Conservation (phyloP, 2,797 vertebrate genomes). For the Neostethus bicornis region DNA sequence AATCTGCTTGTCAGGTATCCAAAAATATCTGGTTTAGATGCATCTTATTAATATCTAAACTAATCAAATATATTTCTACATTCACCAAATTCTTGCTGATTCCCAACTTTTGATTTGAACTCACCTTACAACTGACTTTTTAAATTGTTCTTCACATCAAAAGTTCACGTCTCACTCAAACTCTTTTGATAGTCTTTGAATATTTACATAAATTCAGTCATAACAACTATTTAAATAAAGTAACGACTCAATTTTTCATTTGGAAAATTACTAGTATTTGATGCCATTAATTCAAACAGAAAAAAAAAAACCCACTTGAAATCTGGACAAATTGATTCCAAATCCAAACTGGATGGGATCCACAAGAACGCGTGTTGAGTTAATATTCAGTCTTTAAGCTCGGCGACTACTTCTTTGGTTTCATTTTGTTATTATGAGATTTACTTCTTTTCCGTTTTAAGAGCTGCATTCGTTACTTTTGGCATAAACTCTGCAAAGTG, state of each 20-base stretch:
- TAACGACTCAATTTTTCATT: no score
- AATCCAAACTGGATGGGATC: background rate
- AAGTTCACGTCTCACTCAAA: constrained; percentile 18
- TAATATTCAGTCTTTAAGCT: no score
- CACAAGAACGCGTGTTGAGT: no score
- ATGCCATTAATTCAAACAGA: background rate
- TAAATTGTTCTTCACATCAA: constrained; percentile 15
- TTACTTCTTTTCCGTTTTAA: background rate
- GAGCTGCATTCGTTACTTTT: no score
- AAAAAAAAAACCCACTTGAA: background rate
- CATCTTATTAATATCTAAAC: constrained; percentile 27
- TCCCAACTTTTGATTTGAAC: constrained; percentile 37
- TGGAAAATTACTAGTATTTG: no score
- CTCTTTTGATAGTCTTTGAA: no score
- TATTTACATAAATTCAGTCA: no score
- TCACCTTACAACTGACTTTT: no score
- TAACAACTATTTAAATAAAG: no score
- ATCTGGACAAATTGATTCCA: background rate
- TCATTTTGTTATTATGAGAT: background rate
- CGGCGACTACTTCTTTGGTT: background rate
- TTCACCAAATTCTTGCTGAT: constrained; percentile 22
- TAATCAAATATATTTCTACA: constrained; percentile 14
- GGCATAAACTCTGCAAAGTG: no score
- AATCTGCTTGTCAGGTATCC: constrained; percentile 27
- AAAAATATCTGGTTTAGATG: constrained; percentile 7